A percentile compares a stretch with the other conserved stretches of the same genome.
Evolutionary conservation across 2,797 vertebrate genomes (phyloP).

Genomic region (Tangara arthus): DNA sequence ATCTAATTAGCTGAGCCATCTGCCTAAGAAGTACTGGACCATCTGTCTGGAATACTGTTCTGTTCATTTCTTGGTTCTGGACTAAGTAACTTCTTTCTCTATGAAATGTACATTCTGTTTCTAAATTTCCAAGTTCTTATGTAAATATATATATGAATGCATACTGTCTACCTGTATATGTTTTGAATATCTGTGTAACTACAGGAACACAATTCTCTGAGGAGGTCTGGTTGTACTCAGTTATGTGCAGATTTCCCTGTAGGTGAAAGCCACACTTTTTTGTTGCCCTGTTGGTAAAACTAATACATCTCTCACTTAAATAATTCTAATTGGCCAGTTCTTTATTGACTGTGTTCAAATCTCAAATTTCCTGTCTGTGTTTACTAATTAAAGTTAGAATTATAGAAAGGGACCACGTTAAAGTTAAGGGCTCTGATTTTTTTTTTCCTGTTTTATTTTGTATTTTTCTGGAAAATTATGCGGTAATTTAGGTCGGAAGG

Average conservation of each 20-base stretch:
- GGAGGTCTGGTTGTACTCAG: background rate
- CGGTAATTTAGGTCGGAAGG: background rate
- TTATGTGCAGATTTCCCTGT: background rate
- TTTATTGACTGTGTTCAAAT: background rate
- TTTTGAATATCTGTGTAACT: background rate
- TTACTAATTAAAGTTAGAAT: background rate
- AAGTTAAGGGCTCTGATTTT: background rate
- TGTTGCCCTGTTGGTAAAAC: background rate
- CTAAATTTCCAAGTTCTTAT: background rate
- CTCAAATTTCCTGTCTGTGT: background rate
- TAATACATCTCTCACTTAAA: background rate
- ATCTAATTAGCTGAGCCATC: constrained; percentile 80
- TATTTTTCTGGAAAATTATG: background rate
- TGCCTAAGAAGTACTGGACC: constrained; percentile 70
- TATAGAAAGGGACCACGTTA: background rate
- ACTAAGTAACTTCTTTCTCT: constrained; percentile 64
- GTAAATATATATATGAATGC: background rate
- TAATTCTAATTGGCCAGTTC: background rate
- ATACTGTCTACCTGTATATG: background rate
- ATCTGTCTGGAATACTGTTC: constrained; percentile 74
- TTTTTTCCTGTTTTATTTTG: background rate
- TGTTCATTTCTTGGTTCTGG: constrained; percentile 62
- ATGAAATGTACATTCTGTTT: constrained; percentile 55
- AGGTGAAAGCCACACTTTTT: background rate
- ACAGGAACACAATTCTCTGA: background rate